Percentiles rank a stretch among this genome's conserved stretches.
Evolutionary conservation across 2,888 invertebrate species (phyloP).

Genomic region (Diploptera punctata): DNA sequence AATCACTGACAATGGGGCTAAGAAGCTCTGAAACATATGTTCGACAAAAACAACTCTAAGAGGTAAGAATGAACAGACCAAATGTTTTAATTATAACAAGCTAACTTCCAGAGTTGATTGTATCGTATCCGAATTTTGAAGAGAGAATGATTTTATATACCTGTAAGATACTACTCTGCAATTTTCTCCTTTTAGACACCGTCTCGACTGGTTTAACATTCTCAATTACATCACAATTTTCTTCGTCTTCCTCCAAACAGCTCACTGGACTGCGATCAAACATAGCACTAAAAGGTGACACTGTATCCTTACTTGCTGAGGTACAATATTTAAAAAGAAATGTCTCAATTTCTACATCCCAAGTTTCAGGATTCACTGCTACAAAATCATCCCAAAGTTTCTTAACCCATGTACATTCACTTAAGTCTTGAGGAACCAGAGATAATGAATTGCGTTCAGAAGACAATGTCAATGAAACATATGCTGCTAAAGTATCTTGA

Average conservation of each 20-base stretch:
- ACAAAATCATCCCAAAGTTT: constrained; percentile 41
- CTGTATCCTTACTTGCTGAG: constrained; percentile 24
- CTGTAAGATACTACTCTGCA: constrained; percentile 46
- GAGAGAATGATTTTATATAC: too few species aligned
- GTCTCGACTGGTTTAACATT: constrained; percentile 2
- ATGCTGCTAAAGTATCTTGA: neutral
- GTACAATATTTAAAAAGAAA: constrained; percentile 45
- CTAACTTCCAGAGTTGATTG: too few species aligned
- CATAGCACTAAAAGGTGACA: constrained; percentile 46
- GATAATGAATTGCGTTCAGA: neutral
- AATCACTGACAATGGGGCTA: too few species aligned
- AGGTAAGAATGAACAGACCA: too few species aligned
- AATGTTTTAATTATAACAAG: too few species aligned
- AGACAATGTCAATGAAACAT: constrained; percentile 2
- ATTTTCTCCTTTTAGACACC: constrained; percentile 42
- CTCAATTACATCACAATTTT: constrained; percentile 43
- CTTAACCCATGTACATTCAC: constrained; percentile 43
- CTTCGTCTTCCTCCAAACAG: constrained; percentile 35
- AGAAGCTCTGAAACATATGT: too few species aligned
- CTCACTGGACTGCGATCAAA: constrained; percentile 45
- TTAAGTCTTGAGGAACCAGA: neutral
- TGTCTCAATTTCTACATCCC: constrained; percentile 44
- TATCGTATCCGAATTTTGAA: too few species aligned
- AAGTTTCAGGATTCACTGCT: constrained; percentile 37
- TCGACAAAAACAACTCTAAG: too few species aligned